Evolutionary conservation across 1,140 invertebrate genomes (phyloP).

Genomic region (Rhopalosiphum maidis): DNA sequence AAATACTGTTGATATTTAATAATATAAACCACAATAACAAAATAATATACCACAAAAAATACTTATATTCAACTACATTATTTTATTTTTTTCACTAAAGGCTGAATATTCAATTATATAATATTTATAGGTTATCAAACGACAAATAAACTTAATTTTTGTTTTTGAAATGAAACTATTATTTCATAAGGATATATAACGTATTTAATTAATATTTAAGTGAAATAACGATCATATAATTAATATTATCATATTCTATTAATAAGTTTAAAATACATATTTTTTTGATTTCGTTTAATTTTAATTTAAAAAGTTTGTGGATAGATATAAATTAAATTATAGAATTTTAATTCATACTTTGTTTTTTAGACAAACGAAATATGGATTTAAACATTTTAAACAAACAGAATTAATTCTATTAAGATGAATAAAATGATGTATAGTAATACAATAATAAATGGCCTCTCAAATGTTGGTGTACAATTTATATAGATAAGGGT

Average conservation of each 20-base stretch:
- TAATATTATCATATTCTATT: too few relatives aligned
- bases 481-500: not conserved
- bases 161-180: not conserved
- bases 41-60: not conserved
- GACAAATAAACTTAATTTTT: not conserved
- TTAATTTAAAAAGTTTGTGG: not conserved
- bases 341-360: not conserved
- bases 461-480: not conserved
- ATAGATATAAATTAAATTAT: not conserved
- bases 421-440: not conserved
- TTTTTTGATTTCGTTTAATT: not conserved
- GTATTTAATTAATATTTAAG: not conserved
- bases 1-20: not conserved
- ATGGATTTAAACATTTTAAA: not conserved
- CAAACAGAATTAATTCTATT: not conserved
- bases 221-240: not conserved
- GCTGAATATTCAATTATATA: not conserved
- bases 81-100: not conserved
- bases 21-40: not conserved
- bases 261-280: not conserved
- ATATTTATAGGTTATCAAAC: not conserved
- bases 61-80: not conserved
- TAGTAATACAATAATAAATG: not conserved
- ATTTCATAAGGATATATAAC: not conserved
- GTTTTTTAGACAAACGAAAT: not conserved